Base-by-base conservation (phyloP, 2,797 vertebrate species). In the Molossus alvarezi region DNA sequence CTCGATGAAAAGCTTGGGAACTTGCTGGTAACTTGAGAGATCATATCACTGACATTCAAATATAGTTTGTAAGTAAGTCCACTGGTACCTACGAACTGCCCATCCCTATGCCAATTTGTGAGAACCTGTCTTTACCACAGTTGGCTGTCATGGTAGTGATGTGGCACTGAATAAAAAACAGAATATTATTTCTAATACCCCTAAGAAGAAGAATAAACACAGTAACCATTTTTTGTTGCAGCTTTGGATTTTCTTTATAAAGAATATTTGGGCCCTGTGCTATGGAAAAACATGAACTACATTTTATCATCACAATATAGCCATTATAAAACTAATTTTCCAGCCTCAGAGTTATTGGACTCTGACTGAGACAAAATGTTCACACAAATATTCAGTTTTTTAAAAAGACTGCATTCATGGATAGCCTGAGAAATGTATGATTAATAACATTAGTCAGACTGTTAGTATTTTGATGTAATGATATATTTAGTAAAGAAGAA, bases 181-280 rank as follows among this genome's bases (percentile, higher is more conserved):
- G 88, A 55, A 55, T 88, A 92, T 57, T 82, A 88, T 95, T 94
- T 76, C 51, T 55, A 95, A 91, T 69, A 55, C n/a, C 25, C 21
- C 93, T 69, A 85, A 97, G 97, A 87, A 73, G 76, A 93, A 86
- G 69, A 85, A 69, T 0, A n/a, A 88, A 90, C 69, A 95, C 53
- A 76, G 51, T 82, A 96, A 76, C 73, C 69, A 71, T 14, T 97
- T 97, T 97, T 95, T 92, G 72, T 75, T 69, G 71, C 1, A 55
- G 77, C 82, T 86, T 91, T 89, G 64, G 77, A 55, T 73, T 64
- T 95, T 71, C 96, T 89, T 97, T 90, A 95, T 82, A 97, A 98
- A 97, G 53, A 96, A 67, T 72, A 72, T 96, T 88, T 97, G 96
- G 93, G 96, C 87, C 25, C 64, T 90, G 73, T 93, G 97, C 90